A percentile compares a stretch with the other conserved stretches of the same genome.
Evolutionary conservation across 1,140 invertebrate species (phyloP).

Genomic region (Tribolium castaneum): DNA sequence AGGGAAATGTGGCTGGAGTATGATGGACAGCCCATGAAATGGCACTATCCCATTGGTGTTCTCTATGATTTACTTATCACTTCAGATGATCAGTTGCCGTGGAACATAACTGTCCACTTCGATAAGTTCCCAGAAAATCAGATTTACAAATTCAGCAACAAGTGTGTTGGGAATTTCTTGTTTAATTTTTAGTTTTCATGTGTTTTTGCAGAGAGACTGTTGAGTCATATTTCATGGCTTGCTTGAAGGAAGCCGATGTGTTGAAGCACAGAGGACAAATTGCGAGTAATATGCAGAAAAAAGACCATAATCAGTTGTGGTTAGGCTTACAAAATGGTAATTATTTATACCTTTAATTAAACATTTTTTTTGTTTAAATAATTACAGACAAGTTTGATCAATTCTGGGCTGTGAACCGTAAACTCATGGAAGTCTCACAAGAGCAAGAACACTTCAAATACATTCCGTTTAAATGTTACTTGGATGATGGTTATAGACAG

Average conservation of each 20-base stretch:
- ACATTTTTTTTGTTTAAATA: too few relatives aligned
- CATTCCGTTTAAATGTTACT: constrained; percentile 92
- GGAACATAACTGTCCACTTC: constrained; percentile 96
- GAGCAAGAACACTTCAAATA: constrained; percentile 88
- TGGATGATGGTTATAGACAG: constrained; percentile 81
- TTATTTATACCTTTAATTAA: constrained; percentile 41
- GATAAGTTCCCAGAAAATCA: constrained; percentile 87
- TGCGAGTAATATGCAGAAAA: constrained; percentile 95
- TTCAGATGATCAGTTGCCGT: constrained; percentile 83
- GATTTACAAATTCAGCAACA: constrained; percentile 81
- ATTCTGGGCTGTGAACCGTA: constrained; percentile 97
- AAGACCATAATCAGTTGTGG: constrained; percentile 98
- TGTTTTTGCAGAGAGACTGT: constrained; percentile 80
- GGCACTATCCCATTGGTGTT: constrained; percentile 97
- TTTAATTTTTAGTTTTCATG: constrained; percentile 32
- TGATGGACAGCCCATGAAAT: constrained; percentile 92
- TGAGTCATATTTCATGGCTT: constrained; percentile 94
- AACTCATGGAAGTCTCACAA: constrained; percentile 87
- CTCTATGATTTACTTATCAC: constrained; percentile 85
- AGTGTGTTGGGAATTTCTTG: constrained; percentile 67
- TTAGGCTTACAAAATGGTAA: constrained; percentile 93
- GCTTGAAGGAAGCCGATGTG: constrained; percentile 97
- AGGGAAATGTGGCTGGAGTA: constrained; percentile 96
- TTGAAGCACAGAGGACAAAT: constrained; percentile 94
- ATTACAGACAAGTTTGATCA: constrained; percentile 95